phyloP scores from a whole-genome alignment of 2,888 invertebrate species.

The Eristalis intricaria region DNA sequence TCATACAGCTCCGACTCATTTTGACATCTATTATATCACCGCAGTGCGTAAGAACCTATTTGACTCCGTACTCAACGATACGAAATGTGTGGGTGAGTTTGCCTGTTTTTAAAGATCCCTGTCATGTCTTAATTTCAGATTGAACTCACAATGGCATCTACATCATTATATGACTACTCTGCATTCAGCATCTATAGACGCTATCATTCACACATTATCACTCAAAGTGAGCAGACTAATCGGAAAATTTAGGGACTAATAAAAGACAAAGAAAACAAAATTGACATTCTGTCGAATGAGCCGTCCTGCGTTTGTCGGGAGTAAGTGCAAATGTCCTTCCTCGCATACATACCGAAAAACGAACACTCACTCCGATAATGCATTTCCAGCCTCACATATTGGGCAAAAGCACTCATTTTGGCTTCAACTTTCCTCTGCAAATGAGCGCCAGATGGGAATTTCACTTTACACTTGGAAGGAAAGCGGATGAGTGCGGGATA shows the following conservation, averaged over 20 bases:
- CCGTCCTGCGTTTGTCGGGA: conserved; percentile 1
- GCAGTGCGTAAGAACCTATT: too few relatives aligned
- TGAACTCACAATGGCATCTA: conserved; percentile 19
- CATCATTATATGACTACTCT: not conserved
- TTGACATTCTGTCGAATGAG: conserved; percentile 2
- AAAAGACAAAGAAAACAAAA: not conserved
- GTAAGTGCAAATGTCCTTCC: conserved; percentile 21
- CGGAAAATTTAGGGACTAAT: not conserved
- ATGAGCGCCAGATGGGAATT: conserved; percentile 67
- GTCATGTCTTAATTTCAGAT: conserved; percentile 24
- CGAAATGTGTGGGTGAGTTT: not conserved
- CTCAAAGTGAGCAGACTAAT: conserved; percentile 20
- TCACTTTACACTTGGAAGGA: conserved; percentile 58
- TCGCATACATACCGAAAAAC: not conserved
- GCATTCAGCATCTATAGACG: not conserved
- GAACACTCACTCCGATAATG: conserved; percentile 24
- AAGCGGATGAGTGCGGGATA: not conserved
- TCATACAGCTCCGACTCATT: too few relatives aligned
- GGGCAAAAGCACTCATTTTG: conserved; percentile 28
- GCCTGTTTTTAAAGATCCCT: not conserved
- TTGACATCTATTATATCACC: too few relatives aligned
- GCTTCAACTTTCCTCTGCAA: conserved; percentile 57
- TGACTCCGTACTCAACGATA: not conserved
- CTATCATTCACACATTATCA: conserved; percentile 14
- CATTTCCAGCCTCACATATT: conserved; percentile 32